Evolutionary conservation across 2,797 vertebrate genomes (phyloP).

Genomic region (Lagocephalus sceleratus): DNA sequence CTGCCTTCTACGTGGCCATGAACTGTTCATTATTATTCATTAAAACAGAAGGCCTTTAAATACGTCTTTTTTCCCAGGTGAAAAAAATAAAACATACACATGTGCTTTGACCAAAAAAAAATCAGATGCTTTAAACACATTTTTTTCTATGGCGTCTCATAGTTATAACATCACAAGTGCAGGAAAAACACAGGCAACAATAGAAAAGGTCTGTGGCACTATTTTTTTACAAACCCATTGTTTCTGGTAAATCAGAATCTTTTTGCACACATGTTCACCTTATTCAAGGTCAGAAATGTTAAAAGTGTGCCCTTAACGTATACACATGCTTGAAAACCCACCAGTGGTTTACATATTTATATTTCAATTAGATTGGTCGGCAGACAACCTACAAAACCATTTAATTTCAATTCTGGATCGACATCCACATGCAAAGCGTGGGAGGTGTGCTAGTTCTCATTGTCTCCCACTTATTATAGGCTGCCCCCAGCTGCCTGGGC

Average conservation of each 20-base stretch:
- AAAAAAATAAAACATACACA: conserved; percentile 27
- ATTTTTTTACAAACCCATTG: conserved; percentile 11
- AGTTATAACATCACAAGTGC: too few relatives aligned
- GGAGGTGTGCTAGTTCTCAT: conserved; percentile 74
- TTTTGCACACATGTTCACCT: conserved; percentile 29
- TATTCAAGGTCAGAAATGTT: conserved; percentile 7
- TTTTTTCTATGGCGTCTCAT: too few relatives aligned
- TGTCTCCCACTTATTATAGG: conserved; percentile 79
- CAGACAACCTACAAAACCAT: conserved; percentile 62
- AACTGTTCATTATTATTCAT: conserved; percentile 81
- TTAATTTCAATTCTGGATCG: conserved; percentile 63
- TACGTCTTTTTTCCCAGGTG: conserved; percentile 59
- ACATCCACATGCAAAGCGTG: conserved; percentile 75
- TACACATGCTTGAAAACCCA: conserved; percentile 9
- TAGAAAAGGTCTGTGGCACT: background rate
- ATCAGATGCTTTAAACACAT: background rate
- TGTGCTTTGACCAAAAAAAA: conserved; percentile 33
- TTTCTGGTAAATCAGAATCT: conserved; percentile 16
- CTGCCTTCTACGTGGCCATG: conserved; percentile 59
- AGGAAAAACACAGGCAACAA: conserved; percentile 9
- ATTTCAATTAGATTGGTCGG: conserved; percentile 48
- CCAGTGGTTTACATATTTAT: conserved; percentile 27
- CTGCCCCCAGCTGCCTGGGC: conserved; percentile 75
- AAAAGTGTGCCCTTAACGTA: conserved; percentile 30
- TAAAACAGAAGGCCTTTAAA: conserved; percentile 72